These are phyloP conservation scores for Drosophila auraria DNA, from an alignment of 1,140 invertebrate genomes.

Conservation along the genomic window DNA sequence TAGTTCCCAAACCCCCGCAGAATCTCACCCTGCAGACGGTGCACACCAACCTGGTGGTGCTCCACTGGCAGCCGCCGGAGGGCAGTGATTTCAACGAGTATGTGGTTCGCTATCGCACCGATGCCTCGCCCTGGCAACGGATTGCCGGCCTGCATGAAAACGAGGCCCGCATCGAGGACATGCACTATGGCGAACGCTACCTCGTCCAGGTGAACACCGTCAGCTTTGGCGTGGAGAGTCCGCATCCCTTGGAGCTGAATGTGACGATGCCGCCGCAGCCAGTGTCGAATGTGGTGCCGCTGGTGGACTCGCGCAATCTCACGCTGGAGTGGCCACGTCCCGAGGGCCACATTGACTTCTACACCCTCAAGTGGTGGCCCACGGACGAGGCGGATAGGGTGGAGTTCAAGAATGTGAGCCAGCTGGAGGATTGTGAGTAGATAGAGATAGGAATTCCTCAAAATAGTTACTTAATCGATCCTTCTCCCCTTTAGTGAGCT, in stretches of 20 bases:
- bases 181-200: constrained; percentile 95
- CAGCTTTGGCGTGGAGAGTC: constrained; percentile 93
- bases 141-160: constrained; percentile 88
- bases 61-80: constrained; percentile 91
- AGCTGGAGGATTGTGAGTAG: constrained; percentile 66
- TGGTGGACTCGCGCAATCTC: constrained; percentile 95
- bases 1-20: constrained; percentile 93
- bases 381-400: constrained; percentile 85
- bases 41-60: constrained; percentile 91
- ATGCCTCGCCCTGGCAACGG: constrained; percentile 89
- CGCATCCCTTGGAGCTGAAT: constrained; percentile 90
- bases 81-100: constrained; percentile 92
- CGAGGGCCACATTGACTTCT: constrained; percentile 93
- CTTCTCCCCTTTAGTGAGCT: constrained; percentile 17
- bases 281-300: constrained; percentile 90
- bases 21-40: constrained; percentile 92
- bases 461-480: too few relatives aligned
- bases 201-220: constrained; percentile 94
- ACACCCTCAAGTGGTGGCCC: constrained; percentile 91
- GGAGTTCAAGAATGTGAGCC: constrained; percentile 86
- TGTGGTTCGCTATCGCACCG: constrained; percentile 92
- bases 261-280: constrained; percentile 94
- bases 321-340: constrained; percentile 95
- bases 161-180: constrained; percentile 92
- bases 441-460: not conserved